A percentile compares a stretch with the other conserved stretches of the same genome.
Evolutionary conservation across 2,113 vertebrate species (phyloP).

Genomic region (Lontra canadensis): DNA sequence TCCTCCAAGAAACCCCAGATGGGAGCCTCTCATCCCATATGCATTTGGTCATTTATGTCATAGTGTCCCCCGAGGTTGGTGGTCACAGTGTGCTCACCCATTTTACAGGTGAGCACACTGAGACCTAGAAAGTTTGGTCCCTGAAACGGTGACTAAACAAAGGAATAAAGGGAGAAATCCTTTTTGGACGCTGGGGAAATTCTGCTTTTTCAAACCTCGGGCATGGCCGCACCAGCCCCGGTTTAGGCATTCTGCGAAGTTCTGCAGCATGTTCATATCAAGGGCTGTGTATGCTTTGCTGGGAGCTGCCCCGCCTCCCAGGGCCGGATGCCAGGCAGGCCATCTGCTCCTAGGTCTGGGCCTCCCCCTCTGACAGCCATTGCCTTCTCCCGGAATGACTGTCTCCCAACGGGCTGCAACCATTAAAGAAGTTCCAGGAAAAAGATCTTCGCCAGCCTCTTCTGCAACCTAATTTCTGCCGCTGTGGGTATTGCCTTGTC

Average conservation of each 20-base stretch:
- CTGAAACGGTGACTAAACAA: neutral
- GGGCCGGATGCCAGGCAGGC: slow-evolving; percentile 53
- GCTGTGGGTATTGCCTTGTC: neutral
- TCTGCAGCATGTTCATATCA: neutral
- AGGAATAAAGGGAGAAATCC: neutral
- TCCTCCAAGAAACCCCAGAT: neutral
- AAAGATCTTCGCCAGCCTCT: slow-evolving; percentile 19
- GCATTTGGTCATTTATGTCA: fast-evolving
- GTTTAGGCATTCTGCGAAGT: neutral
- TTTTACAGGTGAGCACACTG: neutral
- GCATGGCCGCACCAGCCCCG: neutral
- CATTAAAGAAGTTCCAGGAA: neutral
- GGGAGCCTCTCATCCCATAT: no score
- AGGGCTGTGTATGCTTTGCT: neutral
- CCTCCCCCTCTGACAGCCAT: neutral
- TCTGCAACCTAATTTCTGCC: neutral
- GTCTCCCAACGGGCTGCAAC: neutral
- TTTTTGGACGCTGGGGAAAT: neutral
- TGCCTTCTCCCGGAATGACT: neutral
- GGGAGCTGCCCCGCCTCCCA: slow-evolving; percentile 5
- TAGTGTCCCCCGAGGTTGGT: fast-evolving
- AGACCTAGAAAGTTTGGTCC: neutral
- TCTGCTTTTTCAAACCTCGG: neutral
- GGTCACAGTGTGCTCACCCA: no score
- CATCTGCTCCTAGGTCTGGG: slow-evolving; percentile 59